Base-by-base conservation (phyloP, 2,797 vertebrate genomes). In the Synanceia verrucosa region DNA sequence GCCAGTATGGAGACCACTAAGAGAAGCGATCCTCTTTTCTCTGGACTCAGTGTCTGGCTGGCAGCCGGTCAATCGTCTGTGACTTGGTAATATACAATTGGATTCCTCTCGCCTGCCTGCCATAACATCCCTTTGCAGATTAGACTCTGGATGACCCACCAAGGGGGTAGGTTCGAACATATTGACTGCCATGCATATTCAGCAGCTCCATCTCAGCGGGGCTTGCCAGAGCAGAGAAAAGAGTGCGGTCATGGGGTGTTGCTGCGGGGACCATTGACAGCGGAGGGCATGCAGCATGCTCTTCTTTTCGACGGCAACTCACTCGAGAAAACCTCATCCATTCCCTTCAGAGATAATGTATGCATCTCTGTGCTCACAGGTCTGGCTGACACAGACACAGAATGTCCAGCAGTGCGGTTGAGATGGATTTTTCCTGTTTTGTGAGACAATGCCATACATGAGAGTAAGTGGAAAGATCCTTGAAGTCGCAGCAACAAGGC, bases 41-140 rank as follows among this genome's bases (percentile, higher is more conserved):
- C 66, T 64, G 73, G 70, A 62, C 76, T 67, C 55, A 47, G 62
- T 78, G 79, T 86, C 75, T 83, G 76, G 55, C 85, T 84, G 83
- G 70, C 76, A 84, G 82, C 69, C 61, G 44, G 59, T 89, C 79
- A 76, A 89, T 89, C 81, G 65, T 46, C 81, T 74, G 73, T 84
- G 86, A 89, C 84, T 89, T 81, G 85, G 76, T 83, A 86, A 86
- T 77, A 82, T 84, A 81, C 77, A 84, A 78, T 71, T 86, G 71
- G 82, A 85, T 86, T 82, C 73, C 56, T 71, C 65, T 79, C 57
- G 50, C 75, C 73, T 64, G 55, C 73, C 73, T 75, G 70, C 84
- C 68, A 78, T 74, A 81, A 74, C 55, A 71, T 76, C 74, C 50
- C 74, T 82, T 87, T 85, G 81, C 78, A 84, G 83, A 87, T 86